Percentiles rank a stretch among this genome's conserved stretches.
Evolutionary conservation across 2,888 invertebrate species (phyloP).

Genomic region (Iphiclides podalirius): DNA sequence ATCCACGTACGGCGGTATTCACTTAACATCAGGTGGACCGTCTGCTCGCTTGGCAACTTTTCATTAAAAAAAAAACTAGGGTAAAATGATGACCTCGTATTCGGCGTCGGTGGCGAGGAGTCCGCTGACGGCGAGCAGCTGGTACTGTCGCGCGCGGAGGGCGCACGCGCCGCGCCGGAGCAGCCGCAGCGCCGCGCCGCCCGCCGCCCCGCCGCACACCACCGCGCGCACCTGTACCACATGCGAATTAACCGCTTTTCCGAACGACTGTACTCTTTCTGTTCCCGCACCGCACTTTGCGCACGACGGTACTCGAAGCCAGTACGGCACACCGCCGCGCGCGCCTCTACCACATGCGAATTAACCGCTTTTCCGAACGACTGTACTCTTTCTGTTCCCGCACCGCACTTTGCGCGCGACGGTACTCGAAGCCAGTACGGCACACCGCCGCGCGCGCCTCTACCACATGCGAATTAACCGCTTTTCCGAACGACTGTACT

Average conservation of each 20-base stretch:
- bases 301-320: too few species aligned
- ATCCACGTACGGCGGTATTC: too few species aligned
- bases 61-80: too few species aligned
- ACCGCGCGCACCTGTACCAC: slow-evolving; percentile 44
- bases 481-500: not conserved
- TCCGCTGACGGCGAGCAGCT: slow-evolving; percentile 89
- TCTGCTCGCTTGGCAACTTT: too few species aligned
- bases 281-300: too few species aligned
- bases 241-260: too few species aligned
- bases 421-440: too few species aligned
- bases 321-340: slow-evolving; percentile 38
- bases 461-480: slow-evolving; percentile 31
- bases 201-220: slow-evolving; percentile 35
- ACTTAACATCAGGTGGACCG: too few species aligned
- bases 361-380: too few species aligned
- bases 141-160: slow-evolving; percentile 92
- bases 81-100: too few species aligned
- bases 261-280: not conserved
- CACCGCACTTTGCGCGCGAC: too few species aligned
- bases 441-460: slow-evolving; percentile 43
- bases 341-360: slow-evolving; percentile 42
- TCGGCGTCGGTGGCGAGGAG: slow-evolving; percentile 85
- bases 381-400: too few species aligned
- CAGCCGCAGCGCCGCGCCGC: slow-evolving; percentile 57
- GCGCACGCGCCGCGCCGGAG: slow-evolving; percentile 87